Conservation (phyloP, 2,113 vertebrate species). For the Acanthochromis polyacanthus region DNA sequence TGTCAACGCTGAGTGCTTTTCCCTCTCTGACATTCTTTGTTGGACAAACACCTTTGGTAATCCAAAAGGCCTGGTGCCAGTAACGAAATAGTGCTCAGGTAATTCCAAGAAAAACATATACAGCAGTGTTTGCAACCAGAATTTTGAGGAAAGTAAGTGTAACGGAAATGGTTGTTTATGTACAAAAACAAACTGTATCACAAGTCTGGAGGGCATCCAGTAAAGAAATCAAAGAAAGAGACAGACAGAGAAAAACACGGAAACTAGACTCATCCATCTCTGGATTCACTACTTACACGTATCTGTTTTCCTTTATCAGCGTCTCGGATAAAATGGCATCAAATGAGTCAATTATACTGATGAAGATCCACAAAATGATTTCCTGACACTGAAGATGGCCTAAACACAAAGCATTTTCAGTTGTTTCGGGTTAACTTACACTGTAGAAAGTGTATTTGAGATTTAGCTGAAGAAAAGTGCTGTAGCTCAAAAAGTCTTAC, state of each 20-base stretch:
- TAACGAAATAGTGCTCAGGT: constrained; percentile 39
- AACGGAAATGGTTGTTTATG: constrained; percentile 30
- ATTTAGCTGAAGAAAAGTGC: too few relatives aligned
- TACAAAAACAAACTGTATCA: constrained; percentile 40
- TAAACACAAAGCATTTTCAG: neutral
- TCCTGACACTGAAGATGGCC: neutral
- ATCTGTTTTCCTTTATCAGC: too few relatives aligned
- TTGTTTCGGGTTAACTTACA: too few relatives aligned
- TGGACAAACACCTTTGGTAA: constrained; percentile 52
- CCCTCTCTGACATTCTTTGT: constrained; percentile 50
- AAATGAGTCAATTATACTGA: too few relatives aligned
- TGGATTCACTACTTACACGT: too few relatives aligned
- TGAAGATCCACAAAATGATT: too few relatives aligned
- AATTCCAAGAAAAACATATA: constrained; percentile 58
- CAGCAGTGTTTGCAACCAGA: constrained; percentile 17
- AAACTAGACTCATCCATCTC: too few relatives aligned
- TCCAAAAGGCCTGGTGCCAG: constrained; percentile 44
- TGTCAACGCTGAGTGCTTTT: constrained; percentile 45
- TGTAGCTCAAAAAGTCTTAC: too few relatives aligned
- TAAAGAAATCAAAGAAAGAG: neutral
- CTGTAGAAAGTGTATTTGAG: too few relatives aligned
- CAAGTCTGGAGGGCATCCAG: constrained; percentile 38
- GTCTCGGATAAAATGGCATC: too few relatives aligned
- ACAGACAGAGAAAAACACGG: neutral
- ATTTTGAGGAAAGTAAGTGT: constrained; percentile 46